These are phyloP conservation scores for Merops nubicus DNA, from an alignment of 2,113 vertebrate genomes.

Conservation along the genomic window DNA sequence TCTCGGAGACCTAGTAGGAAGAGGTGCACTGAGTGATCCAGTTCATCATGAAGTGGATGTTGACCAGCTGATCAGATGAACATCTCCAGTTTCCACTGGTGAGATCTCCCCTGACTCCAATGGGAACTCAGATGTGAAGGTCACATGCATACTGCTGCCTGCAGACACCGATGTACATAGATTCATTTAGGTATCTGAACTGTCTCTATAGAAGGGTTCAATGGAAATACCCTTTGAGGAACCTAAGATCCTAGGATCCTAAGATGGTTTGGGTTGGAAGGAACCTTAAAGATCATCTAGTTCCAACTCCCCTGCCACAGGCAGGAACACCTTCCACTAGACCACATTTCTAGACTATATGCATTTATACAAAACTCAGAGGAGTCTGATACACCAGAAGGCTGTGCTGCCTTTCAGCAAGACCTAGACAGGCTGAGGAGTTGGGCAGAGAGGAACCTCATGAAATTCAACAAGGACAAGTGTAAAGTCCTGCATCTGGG, in stretches of 20 bases:
- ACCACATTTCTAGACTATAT: background rate
- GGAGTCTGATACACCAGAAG: too few relatives aligned
- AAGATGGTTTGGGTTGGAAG: background rate
- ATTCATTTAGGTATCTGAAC: rapidly evolving
- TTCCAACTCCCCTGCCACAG: background rate
- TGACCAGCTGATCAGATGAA: rapidly evolving
- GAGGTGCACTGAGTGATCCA: background rate
- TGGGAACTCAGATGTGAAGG: background rate
- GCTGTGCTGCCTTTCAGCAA: too few relatives aligned
- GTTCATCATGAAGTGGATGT: rapidly evolving
- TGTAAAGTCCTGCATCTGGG: too few relatives aligned
- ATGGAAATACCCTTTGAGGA: background rate
- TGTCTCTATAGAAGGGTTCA: background rate
- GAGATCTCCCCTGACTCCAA: background rate
- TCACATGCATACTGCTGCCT: background rate
- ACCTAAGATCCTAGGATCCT: background rate
- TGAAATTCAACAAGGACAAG: too few relatives aligned
- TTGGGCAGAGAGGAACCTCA: too few relatives aligned
- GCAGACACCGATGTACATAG: background rate
- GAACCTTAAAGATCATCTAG: background rate
- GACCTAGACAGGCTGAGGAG: too few relatives aligned
- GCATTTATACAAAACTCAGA: background rate
- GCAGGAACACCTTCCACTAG: background rate
- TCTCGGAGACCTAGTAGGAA: background rate
- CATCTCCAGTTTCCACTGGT: background rate